Base-by-base conservation (phyloP, 2,888 invertebrate species). In the Julus scandinavius region DNA sequence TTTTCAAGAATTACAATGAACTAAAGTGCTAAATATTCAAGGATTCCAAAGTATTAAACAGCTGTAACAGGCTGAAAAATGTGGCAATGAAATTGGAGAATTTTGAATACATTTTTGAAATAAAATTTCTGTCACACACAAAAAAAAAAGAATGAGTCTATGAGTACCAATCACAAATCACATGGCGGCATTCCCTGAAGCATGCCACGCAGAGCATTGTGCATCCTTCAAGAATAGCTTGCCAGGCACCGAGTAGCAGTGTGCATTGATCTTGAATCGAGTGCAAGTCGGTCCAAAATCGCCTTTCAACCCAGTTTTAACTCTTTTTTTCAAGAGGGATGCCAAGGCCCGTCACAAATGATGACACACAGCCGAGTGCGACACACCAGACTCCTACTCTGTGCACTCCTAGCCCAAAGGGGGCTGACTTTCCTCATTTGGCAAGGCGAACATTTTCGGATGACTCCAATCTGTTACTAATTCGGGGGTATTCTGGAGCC, bases 381-480 rank as follows among this genome's bases (percentile, higher is more conserved):
- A 17, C 54, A 54, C 54, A 13, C 54, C 54, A 54, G 54, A 54
- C 54, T 54, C 54, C 54, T 54, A 13, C 54, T 45, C 45, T 45
- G 20, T 72, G 20, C n/a, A 72, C 63, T 38, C 38, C 38, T 5
- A 54, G 54, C 38, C 80, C 4, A 80, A 9, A 29, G 3, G 80
- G 80, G 80, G 38, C 13, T 29, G 38, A 80, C 80, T 38, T 38
- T 80, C 80, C 80, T 2, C 72, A 72, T 80, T 80, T 38, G 38
- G 80, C 9, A 80, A 29, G 38, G 80, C 7, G 80, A 11, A 40
- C 80, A 80, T 80, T 80, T 80, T 80, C 80, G 80, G 80, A 80
- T 80, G 80, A 80, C 80, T 80, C 80, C 80, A 80, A 80, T 80
- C 80, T 80, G 80, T 80, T 80, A 38, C 80, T 80, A 80, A 80